phyloP scores from a whole-genome alignment of 2,797 vertebrate species.

The Karalla daura region DNA sequence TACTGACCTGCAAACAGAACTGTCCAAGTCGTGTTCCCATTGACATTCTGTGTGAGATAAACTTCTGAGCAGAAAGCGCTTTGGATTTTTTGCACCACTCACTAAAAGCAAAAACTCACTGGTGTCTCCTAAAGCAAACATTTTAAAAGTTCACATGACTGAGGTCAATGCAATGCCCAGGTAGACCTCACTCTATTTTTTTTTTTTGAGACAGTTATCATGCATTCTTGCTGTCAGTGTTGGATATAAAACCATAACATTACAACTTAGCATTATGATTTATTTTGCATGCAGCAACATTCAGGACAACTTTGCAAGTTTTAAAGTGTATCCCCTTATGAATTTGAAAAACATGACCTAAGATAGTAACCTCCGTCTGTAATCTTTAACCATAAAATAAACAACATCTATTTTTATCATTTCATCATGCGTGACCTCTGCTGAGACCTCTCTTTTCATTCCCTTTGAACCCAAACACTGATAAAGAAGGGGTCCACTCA shows the following conservation, averaged over 20 bases:
- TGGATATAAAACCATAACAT: not conserved
- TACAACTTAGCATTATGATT: not conserved
- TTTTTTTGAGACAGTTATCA: not conserved
- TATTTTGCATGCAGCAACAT: not conserved
- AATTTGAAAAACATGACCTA: constrained; percentile 16
- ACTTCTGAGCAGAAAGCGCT: not conserved
- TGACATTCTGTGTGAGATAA: not conserved
- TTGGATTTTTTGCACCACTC: constrained; percentile 2
- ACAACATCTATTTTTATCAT: constrained; percentile 66
- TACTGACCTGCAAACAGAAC: not conserved
- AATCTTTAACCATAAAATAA: constrained; percentile 48
- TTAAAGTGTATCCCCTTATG: not conserved
- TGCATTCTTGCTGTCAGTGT: not conserved
- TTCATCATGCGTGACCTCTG: not conserved
- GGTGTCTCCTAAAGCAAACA: constrained; percentile 18
- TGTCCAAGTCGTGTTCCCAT: not conserved
- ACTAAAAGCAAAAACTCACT: not conserved
- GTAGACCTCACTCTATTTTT: not conserved
- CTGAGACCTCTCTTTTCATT: not conserved
- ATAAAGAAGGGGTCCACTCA: constrained; percentile 46
- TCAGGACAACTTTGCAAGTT: not conserved
- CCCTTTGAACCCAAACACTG: constrained; percentile 64
- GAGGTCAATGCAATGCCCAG: constrained; percentile 4
- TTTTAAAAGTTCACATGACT: constrained; percentile 7
- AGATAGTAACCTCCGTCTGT: constrained; percentile 28